These are phyloP conservation scores for Hylyphantes graminicola DNA, from an alignment of 1,140 invertebrate species.

Conservation along the genomic window DNA sequence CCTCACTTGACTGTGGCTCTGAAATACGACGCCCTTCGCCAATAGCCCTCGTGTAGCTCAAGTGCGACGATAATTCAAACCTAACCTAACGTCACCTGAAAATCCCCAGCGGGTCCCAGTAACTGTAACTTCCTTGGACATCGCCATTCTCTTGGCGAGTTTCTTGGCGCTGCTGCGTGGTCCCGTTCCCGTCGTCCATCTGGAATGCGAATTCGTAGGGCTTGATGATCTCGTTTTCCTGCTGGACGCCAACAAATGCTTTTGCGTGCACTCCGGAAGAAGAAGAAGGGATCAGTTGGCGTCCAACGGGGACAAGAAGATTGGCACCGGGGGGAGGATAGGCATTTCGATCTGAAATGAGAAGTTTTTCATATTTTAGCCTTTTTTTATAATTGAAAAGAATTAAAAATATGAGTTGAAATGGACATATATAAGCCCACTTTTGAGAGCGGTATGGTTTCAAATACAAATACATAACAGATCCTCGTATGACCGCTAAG, in stretches of 20 bases:
- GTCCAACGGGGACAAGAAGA: constrained; percentile 20
- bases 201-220: constrained; percentile 43
- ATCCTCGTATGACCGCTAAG: too few species aligned
- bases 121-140: constrained; percentile 61
- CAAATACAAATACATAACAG: too few species aligned
- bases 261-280: background rate
- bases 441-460: too few species aligned
- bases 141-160: constrained; percentile 60
- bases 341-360: constrained; percentile 15
- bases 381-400: background rate
- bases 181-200: constrained; percentile 42
- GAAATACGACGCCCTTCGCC: too few species aligned
- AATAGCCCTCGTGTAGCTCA: too few species aligned
- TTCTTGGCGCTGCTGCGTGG: constrained; percentile 58
- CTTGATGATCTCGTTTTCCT: background rate
- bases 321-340: background rate
- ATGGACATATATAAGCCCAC: background rate
- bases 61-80: too few species aligned
- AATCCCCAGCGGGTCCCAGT: constrained; percentile 59
- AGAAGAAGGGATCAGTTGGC: background rate
- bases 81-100: constrained; percentile 8
- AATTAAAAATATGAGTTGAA: background rate
- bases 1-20: too few species aligned
- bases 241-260: background rate
- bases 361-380: background rate